These are phyloP conservation scores for Myiozetetes cayanensis DNA, from an alignment of 2,113 vertebrate species.

Conservation along the genomic window DNA sequence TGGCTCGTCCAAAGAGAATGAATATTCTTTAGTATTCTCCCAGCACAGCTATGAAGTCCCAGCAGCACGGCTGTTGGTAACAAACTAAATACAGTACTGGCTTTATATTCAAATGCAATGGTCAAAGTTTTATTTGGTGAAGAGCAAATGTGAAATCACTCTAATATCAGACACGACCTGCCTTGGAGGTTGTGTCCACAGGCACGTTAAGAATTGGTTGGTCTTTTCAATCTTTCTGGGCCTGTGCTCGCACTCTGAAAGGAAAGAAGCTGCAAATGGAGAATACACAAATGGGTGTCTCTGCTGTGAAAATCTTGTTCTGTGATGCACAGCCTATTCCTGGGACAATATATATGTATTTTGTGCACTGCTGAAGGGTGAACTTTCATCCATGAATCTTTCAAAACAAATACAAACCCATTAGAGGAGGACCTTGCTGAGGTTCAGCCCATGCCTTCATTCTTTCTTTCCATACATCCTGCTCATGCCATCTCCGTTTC, in stretches of 20 bases:
- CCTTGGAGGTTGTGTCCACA: not conserved
- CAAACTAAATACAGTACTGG: not conserved
- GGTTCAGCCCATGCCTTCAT: not conserved
- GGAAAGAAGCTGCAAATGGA: not conserved
- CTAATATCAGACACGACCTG: not conserved
- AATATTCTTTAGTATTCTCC: constrained; percentile 2
- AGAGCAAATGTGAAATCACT: not conserved
- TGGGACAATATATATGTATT: fast-evolving
- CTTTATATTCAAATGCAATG: not conserved
- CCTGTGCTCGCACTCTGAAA: fast-evolving
- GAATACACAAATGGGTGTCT: not conserved
- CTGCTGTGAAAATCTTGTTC: not conserved
- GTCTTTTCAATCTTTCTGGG: not conserved
- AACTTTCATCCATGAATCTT: not conserved
- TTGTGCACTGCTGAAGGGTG: not conserved
- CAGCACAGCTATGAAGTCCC: not conserved
- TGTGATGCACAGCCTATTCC: not conserved
- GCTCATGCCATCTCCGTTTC: not conserved
- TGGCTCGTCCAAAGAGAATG: not conserved
- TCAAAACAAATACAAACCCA: not conserved
- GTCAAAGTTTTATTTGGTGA: not conserved
- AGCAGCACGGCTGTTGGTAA: not conserved
- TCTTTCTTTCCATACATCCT: not conserved
- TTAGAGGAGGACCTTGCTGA: not conserved
- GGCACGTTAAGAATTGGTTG: not conserved